Evolutionary conservation across 2,888 invertebrate genomes (phyloP).

Genomic region (Diplazon laetatorius): DNA sequence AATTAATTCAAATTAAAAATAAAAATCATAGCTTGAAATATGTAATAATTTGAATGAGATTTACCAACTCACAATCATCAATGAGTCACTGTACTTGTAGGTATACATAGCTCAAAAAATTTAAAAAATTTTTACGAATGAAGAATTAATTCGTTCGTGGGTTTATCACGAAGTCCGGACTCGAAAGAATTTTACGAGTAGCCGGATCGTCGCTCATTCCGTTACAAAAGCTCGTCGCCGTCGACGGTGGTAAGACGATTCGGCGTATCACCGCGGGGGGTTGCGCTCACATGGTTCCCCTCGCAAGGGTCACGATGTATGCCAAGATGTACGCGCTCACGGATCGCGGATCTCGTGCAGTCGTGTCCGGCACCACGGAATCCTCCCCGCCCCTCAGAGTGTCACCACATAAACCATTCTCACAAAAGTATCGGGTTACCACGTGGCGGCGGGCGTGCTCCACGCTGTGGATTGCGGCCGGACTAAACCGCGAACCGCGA

Average conservation of each 20-base stretch:
- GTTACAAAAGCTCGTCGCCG: slow-evolving; percentile 39
- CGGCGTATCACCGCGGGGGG: slow-evolving; percentile 78
- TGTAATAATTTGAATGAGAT: too few species aligned
- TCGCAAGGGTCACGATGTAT: slow-evolving; percentile 66
- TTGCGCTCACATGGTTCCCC: slow-evolving; percentile 66
- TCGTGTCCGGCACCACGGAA: slow-evolving; percentile 72
- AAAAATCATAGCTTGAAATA: too few species aligned
- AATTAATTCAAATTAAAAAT: too few species aligned
- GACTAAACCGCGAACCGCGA: slow-evolving; percentile 22
- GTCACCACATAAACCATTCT: slow-evolving; percentile 81
- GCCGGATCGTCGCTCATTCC: slow-evolving; percentile 75
- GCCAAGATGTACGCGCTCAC: slow-evolving; percentile 48
- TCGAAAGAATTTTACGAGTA: slow-evolving; percentile 77
- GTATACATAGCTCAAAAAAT: too few species aligned
- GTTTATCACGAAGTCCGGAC: neutral
- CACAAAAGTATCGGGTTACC: slow-evolving; percentile 78
- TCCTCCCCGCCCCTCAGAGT: too few species aligned
- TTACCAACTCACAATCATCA: too few species aligned
- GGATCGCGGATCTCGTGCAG: slow-evolving; percentile 67
- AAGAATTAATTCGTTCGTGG: slow-evolving; percentile 76
- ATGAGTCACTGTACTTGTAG: too few species aligned
- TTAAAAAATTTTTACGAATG: slow-evolving; percentile 42
- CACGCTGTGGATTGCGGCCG: slow-evolving; percentile 51
- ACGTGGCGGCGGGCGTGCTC: slow-evolving; percentile 60
- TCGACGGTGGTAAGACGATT: slow-evolving; percentile 72